phyloP scores from a whole-genome alignment of 2,888 invertebrate species.

The Calliopum simillimum region DNA sequence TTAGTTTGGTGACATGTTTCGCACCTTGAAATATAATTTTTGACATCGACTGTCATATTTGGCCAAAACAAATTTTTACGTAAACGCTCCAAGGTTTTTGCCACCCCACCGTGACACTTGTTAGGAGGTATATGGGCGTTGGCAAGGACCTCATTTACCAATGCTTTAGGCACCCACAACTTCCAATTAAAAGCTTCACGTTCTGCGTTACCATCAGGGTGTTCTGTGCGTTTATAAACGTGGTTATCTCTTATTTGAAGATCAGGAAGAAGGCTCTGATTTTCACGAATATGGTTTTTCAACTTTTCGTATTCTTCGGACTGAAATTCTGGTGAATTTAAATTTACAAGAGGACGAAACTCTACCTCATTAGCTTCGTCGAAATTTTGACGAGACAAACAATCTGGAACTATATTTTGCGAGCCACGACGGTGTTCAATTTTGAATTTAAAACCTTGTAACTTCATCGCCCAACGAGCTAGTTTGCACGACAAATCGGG shows the following conservation, averaged over 20 bases:
- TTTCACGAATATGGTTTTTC: neutral
- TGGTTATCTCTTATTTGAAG: constrained; percentile 15
- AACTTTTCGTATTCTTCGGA: constrained; percentile 7
- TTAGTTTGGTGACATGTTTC: constrained; percentile 23
- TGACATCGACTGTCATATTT: constrained; percentile 23
- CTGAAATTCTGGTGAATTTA: constrained; percentile 20
- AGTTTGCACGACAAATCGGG: neutral
- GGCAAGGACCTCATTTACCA: constrained; percentile 14
- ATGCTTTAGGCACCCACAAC: constrained; percentile 30
- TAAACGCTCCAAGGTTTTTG: constrained; percentile 33
- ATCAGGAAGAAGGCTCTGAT: constrained; percentile 18
- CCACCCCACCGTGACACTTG: constrained; percentile 29
- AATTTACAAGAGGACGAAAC: neutral
- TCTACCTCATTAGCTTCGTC: neutral
- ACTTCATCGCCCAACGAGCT: constrained; percentile 3
- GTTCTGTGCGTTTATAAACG: constrained; percentile 22
- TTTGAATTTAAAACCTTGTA: neutral
- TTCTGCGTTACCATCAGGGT: constrained; percentile 16
- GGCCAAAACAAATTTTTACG: constrained; percentile 36
- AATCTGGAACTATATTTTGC: too few relatives aligned
- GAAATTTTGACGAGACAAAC: too few relatives aligned
- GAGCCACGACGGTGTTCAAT: too few relatives aligned
- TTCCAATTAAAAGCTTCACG: constrained; percentile 31
- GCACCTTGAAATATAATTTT: constrained; percentile 22
- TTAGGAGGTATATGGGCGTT: constrained; percentile 28